Evolutionary conservation across 2,888 invertebrate genomes (phyloP).

Genomic region (Morinoia aosen): DNA sequence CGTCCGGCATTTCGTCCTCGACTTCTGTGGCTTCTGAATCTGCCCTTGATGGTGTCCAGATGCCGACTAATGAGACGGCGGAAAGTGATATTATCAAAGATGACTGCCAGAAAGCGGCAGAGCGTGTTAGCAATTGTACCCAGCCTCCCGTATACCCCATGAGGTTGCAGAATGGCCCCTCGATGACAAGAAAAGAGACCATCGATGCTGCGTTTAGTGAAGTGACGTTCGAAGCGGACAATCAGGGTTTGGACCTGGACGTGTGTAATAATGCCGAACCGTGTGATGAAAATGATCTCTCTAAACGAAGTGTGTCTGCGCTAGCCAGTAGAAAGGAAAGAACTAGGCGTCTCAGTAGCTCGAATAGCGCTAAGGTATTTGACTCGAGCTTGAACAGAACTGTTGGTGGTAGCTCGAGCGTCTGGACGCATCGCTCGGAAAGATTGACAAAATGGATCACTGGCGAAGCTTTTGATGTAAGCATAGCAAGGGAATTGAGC

Average conservation of each 20-base stretch:
- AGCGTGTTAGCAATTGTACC: background rate
- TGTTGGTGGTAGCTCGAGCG: background rate
- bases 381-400: slow-evolving; percentile 6
- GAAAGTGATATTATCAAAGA: background rate
- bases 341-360: background rate
- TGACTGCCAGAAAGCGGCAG: background rate
- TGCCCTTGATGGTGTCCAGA: background rate
- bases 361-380: background rate
- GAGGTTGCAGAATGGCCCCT: background rate
- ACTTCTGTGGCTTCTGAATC: background rate
- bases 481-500: background rate
- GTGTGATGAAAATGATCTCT: background rate
- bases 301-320: background rate
- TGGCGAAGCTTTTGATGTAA: background rate
- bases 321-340: background rate
- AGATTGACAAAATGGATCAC: slow-evolving; percentile 3
- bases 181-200: background rate
- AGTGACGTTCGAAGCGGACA: background rate
- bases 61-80: background rate
- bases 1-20: background rate
- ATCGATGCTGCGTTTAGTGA: background rate
- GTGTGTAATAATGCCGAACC: background rate
- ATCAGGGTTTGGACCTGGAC: background rate
- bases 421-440: background rate
- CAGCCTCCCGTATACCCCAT: background rate